phyloP scores from a whole-genome alignment of 1,140 invertebrate species.

The Penaeus vannamei region DNA sequence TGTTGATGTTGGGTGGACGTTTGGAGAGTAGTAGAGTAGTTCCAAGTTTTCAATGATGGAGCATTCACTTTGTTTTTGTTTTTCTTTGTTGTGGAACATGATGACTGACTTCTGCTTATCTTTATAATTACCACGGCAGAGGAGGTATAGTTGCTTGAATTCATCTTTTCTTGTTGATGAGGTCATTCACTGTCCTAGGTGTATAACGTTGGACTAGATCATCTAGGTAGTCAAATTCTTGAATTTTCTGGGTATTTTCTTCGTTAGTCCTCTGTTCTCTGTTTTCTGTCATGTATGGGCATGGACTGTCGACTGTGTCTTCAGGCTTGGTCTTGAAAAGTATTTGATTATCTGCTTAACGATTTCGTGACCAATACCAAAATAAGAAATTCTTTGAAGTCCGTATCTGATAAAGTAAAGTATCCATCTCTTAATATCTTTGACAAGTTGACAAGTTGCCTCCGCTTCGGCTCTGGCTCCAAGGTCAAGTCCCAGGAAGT shows the following conservation, averaged over 20 bases:
- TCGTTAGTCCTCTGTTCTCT: not conserved
- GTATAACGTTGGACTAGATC: not conserved
- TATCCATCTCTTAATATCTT: conserved; percentile 21
- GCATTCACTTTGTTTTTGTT: not conserved
- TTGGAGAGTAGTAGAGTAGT: not conserved
- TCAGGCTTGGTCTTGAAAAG: not conserved
- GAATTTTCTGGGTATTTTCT: not conserved
- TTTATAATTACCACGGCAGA: not conserved
- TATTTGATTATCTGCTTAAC: conserved; percentile 26
- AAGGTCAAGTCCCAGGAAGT: not conserved
- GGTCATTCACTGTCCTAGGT: not conserved
- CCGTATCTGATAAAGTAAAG: conserved; percentile 44
- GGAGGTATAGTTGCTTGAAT: not conserved
- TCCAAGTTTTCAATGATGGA: not conserved
- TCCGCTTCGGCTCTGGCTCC: conserved; percentile 16
- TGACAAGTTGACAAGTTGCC: conserved; percentile 20
- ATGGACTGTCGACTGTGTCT: conserved; percentile 44
- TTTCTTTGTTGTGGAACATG: not conserved
- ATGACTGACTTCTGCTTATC: not conserved
- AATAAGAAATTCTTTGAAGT: conserved; percentile 35
- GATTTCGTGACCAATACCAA: conserved; percentile 11
- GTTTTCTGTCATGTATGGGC: not conserved
- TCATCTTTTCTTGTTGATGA: not conserved
- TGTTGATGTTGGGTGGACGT: not conserved
- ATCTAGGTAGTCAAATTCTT: conserved; percentile 11